Evolutionary conservation across 2,888 invertebrate genomes (phyloP).

Genomic region (Brachypterus glaber): DNA sequence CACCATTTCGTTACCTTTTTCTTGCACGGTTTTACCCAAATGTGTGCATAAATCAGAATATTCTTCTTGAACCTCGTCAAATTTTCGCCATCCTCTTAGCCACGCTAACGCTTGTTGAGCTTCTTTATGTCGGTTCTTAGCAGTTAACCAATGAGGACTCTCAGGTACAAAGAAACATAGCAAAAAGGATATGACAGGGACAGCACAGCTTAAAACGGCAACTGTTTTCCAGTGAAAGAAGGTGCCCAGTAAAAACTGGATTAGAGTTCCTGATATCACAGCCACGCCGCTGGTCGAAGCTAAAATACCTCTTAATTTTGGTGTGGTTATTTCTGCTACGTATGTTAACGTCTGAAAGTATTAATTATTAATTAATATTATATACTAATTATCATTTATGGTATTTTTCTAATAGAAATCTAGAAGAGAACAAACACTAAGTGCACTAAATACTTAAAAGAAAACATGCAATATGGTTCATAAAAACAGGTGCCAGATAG

Average conservation of each 20-base stretch:
- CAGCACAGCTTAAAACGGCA: conserved; percentile 54
- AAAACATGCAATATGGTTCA: no score
- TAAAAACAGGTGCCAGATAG: no score
- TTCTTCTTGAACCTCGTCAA: conserved; percentile 51
- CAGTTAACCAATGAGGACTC: conserved; percentile 69
- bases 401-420: no score
- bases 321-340: conserved; percentile 68
- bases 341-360: conserved; percentile 68
- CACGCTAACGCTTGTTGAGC: conserved; percentile 61
- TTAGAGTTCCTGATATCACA: conserved; percentile 61
- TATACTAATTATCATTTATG: no score
- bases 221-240: conserved; percentile 61
- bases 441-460: no score
- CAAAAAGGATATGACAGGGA: conserved; percentile 55
- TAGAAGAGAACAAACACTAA: no score
- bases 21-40: conserved; percentile 13
- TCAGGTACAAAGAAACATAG: conserved; percentile 64
- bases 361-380: no score
- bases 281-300: conserved; percentile 62
- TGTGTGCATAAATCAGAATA: conserved; percentile 41
- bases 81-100: conserved; percentile 66
- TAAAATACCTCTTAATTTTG: conserved; percentile 58
- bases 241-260: conserved; percentile 64
- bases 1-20: no score
- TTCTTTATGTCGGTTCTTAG: conserved; percentile 52